Evolutionary conservation across 1,140 invertebrate species (phyloP), one percentile per base, ranked within the genome.

Genomic region (Physella acuta): DNA sequence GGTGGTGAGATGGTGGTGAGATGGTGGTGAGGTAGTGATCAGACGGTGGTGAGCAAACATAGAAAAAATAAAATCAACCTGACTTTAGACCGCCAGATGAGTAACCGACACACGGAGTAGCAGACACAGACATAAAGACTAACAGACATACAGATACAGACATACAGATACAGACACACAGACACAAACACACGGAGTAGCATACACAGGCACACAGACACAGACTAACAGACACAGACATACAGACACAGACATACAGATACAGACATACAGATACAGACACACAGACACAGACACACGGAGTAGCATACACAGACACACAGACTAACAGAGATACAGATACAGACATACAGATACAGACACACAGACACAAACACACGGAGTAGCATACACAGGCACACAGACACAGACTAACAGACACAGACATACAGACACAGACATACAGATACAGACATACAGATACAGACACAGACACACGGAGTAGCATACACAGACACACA

Each of bases 201-300:
- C 28, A 24, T 55, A 55, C 53, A 24, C 53, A 55, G 20, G 24
- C 53, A 24, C 24, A 55, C 8, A 14, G 20, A 55, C 53, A 55
- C 24, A 55, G 8, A 55, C 8, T 24, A 8, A 55, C 53, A 55
- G 20, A 55, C 53, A 55, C 53, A 55, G 20, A 55, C 53, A 55
- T 30, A 55, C 53, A 55, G 20, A 14, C 53, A 55, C 53, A 55
- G 14, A n/a, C 11, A 14, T 30, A 4, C 5, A 14, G 17, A 33
- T 11, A 14, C 20, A 24, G 5, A 55, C 53, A 20, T 24, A 55
- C 5, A 55, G 8, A 24, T 24, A 55, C 8, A 14, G 28, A 55
- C n/a, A 34, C 20, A 53, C 51, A 20, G 26, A 30, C 36, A 62
- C 39, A 44, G 39, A n/a, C n/a, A n/a, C 39, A 44, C 8, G 39